A percentile compares a stretch with the other conserved stretches of the same genome.
phyloP scores from a whole-genome alignment of 1,140 invertebrate species.

The Drosophila pruinosa region DNA sequence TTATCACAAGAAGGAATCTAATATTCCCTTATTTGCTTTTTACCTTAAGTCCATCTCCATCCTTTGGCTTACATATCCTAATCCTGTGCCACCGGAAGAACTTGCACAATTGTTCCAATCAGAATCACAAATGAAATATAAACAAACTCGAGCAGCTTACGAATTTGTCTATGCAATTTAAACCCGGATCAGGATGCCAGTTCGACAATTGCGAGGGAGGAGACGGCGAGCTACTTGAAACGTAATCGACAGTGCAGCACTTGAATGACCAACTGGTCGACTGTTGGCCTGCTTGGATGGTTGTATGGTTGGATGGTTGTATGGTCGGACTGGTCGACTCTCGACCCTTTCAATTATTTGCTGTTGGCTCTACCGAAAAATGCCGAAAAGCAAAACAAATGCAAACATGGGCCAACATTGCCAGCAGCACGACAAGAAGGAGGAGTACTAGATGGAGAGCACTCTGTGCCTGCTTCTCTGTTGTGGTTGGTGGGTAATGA shows the following conservation, averaged over 20 bases:
- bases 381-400: slow-evolving; percentile 77
- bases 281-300: slow-evolving; percentile 2
- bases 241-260: slow-evolving; percentile 76
- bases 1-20: not conserved
- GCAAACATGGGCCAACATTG: slow-evolving; percentile 54
- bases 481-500: slow-evolving; percentile 47
- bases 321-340: not conserved
- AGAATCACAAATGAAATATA: slow-evolving; percentile 75
- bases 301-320: slow-evolving; percentile 17
- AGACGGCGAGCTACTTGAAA: slow-evolving; percentile 59
- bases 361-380: slow-evolving; percentile 59
- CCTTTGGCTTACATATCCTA: not conserved
- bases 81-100: not conserved
- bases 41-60: not conserved
- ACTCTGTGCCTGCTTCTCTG: not conserved
- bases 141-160: slow-evolving; percentile 57
- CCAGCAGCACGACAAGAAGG: slow-evolving; percentile 4
- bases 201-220: not conserved
- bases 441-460: slow-evolving; percentile 33
- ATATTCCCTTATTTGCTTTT: not conserved
- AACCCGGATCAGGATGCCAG: slow-evolving; percentile 44
- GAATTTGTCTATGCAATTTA: slow-evolving; percentile 72
- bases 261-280: slow-evolving; percentile 71
- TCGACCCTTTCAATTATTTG: slow-evolving; percentile 78
- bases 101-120: slow-evolving; percentile 55